These are phyloP conservation scores for Lepidotrigona ventralis DNA, from an alignment of 1,140 invertebrate genomes.

Conservation along the genomic window DNA sequence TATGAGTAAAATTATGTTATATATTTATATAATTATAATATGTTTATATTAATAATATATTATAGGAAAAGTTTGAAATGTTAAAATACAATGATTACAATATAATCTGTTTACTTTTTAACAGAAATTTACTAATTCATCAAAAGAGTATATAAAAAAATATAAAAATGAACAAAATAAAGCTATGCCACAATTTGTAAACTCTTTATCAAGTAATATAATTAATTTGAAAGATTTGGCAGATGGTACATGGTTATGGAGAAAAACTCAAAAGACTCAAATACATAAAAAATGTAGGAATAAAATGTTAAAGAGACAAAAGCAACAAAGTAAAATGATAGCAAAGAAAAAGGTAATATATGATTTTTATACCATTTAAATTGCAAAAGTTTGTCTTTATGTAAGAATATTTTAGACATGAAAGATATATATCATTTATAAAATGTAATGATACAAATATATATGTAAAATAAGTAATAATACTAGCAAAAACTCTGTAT, in stretches of 20 bases:
- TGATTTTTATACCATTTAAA: no score
- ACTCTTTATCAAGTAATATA: constrained; percentile 59
- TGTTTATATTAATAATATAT: constrained; percentile 81
- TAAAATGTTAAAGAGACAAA: constrained; percentile 14
- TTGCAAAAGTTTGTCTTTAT: no score
- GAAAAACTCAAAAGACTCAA: constrained; percentile 63
- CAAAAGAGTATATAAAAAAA: constrained; percentile 68
- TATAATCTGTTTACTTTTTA: constrained; percentile 71
- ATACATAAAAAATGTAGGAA: constrained; percentile 40
- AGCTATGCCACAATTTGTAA: not conserved
- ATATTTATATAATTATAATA: constrained; percentile 50
- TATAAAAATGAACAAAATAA: constrained; percentile 58
- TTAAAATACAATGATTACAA: constrained; percentile 63
- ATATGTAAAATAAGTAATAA: no score
- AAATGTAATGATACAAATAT: no score
- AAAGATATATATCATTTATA: no score
- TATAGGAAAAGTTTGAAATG: constrained; percentile 79
- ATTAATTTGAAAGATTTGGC: constrained; percentile 64
- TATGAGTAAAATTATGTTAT: not conserved
- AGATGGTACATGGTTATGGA: constrained; percentile 61
- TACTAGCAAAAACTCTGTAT: no score
- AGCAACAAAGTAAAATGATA: constrained; percentile 10
- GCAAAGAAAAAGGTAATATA: no score
- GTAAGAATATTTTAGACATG: no score
- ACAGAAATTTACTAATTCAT: constrained; percentile 78